Base-by-base conservation (phyloP, 1,140 invertebrate species). In the Drosophila sp. region DNA sequence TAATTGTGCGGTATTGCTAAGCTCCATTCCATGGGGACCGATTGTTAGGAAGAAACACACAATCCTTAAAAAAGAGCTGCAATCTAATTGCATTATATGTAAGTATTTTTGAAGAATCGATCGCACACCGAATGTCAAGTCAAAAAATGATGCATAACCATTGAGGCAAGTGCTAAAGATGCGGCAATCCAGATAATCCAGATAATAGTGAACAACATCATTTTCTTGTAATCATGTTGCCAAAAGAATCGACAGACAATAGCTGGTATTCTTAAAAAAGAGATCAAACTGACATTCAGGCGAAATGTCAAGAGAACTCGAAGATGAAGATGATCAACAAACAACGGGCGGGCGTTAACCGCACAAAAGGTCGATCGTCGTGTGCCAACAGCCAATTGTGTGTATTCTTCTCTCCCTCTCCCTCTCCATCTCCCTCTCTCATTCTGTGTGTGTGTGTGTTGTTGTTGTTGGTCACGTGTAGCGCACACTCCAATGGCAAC, bases 71-170 rank as follows among this genome's bases (percentile, higher is more conserved):
- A 18, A 5, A 67, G 27, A 38, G 29, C 1, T 21, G 21, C 21
- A 21, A 45, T 21, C 18, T 45, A 51, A 61, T 79, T 46, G 11
- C 29, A 18, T 62, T 62, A 21, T 53, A 11, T n/a, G 5, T 45
- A 25, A 5, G 11, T n/a, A 11, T 27, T 36, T 43, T 29, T 32
- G 13, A 25, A 50, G 45, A 51, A 66, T 45, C 40, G 38, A 41
- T 41, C 54, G 48, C 36, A 66, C 58, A 72, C 66, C 29, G 54
- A 59, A 75, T 71, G 80, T 72, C 80, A 84, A 73, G 71, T 66
- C 82, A 78, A 87, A 87, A 76, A 87, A 89, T 81, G 82, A 86
- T 86, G 81, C 81, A 86, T 86, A 86, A 81, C 78, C 74, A 66
- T n/a, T 2, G 36, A 50, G 43, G 51, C 51, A 25, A 72, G 40